These are phyloP conservation scores for Limnephilus rhombicus DNA, from an alignment of 2,888 invertebrate genomes.

Conservation along the genomic window DNA sequence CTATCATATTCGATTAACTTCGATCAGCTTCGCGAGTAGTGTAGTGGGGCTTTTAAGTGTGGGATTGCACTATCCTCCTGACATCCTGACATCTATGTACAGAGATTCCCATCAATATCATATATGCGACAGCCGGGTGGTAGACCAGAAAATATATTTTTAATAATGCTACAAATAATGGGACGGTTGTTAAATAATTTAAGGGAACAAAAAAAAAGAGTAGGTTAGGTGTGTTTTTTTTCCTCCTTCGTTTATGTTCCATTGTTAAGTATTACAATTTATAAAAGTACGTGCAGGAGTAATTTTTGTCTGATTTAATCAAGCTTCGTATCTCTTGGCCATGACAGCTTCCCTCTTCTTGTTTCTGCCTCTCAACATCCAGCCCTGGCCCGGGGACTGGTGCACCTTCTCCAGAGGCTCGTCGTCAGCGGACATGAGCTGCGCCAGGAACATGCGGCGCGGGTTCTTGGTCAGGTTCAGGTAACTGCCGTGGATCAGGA, in stretches of 20 bases:
- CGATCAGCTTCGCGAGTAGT: no score
- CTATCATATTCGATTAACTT: no score
- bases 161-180: neutral
- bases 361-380: slow-evolving; percentile 77
- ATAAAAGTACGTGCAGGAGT: neutral
- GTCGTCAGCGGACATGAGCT: slow-evolving; percentile 78
- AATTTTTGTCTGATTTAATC: neutral
- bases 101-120: no score
- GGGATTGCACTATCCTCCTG: no score
- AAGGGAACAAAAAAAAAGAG: no score
- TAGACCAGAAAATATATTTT: neutral
- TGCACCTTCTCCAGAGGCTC: slow-evolving; percentile 73
- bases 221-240: no score
- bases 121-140: no score
- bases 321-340: slow-evolving; percentile 68
- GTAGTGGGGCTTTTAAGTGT: neutral
- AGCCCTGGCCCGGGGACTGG: slow-evolving; percentile 76
- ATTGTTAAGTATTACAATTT: neutral
- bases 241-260: no score
- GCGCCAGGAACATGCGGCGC: slow-evolving; percentile 78
- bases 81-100: no score
- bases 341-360: slow-evolving; percentile 70
- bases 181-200: neutral
- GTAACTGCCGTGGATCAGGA: slow-evolving; percentile 79
- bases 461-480: slow-evolving; percentile 74